Conservation (phyloP, 1,140 invertebrate genomes). For the Drosophila saltans region DNA sequence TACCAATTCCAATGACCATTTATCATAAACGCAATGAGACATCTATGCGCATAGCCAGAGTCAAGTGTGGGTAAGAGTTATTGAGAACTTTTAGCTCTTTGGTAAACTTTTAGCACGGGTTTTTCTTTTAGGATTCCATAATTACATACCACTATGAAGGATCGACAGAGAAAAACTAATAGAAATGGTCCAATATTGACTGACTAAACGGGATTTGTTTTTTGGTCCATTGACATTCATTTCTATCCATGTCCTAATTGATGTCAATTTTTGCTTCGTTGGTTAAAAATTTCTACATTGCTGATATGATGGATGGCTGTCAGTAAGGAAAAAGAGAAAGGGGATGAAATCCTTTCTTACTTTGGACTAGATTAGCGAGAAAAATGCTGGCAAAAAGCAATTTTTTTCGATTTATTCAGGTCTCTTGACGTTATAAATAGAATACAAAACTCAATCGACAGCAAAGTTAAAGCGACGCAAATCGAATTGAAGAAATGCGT, state of each 20-base stretch:
- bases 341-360: not conserved
- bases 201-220: slow-evolving; percentile 4
- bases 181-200: slow-evolving; percentile 27
- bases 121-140: slow-evolving; percentile 38
- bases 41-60: not conserved
- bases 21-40: slow-evolving; percentile 66
- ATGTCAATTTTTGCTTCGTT: slow-evolving; percentile 8
- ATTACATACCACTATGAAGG: slow-evolving; percentile 42
- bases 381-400: slow-evolving; percentile 43
- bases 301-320: not conserved
- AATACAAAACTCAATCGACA: slow-evolving; percentile 55
- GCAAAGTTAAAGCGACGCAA: slow-evolving; percentile 75
- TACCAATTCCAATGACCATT: slow-evolving; percentile 61
- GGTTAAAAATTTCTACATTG: not conserved
- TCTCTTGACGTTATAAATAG: slow-evolving; percentile 45
- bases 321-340: not conserved
- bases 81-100: slow-evolving; percentile 43
- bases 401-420: slow-evolving; percentile 13
- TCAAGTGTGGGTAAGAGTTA: slow-evolving; percentile 7
- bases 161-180: slow-evolving; percentile 48
- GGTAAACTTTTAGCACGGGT: slow-evolving; percentile 49
- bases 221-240: not conserved
- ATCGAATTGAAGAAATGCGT: slow-evolving; percentile 58
- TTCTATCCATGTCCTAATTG: not conserved
- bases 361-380: slow-evolving; percentile 37